Base-by-base conservation (phyloP, 2,888 invertebrate genomes). In the Ectemnius continuus region DNA sequence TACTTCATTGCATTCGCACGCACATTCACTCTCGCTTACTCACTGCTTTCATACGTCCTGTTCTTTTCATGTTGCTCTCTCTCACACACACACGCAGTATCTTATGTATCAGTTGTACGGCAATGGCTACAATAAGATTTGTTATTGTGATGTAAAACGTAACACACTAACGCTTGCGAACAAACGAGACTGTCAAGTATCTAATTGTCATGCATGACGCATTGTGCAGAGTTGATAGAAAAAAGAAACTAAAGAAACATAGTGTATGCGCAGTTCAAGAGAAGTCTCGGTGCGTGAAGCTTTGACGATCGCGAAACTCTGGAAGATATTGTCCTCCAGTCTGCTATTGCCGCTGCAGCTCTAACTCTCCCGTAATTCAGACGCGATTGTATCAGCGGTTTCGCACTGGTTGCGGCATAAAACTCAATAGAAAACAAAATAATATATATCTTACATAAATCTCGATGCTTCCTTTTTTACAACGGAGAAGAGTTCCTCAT, bases 101-200 rank as follows among this genome's bases (percentile, higher is more conserved):
- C 58, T 59, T 67, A 69, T 61, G 28, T 70, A 56, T 73, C 65
- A 72, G 75, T 66, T 60, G 78, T 85, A 80, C 79, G 77, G 75
- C 79, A 82, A 83, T 79, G 78, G 82, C 83, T 85, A 84, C 81
- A 75, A 85, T 85, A 84, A 81, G 85, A 81, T 82, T 82, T 85
- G 77, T 83, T 80, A 83, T 77, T 83, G 87, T 86, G 85, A 88
- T 88, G 87, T 86, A 79, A 87, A 85, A 86, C 76, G 74, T 80
- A 84, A 83, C 73, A 79, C 79, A 73, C 62, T 66, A 70, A 78
- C 74, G 71, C 58, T 70, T 73, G 80, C 78, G 66, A 76, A 81
- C 74, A 80, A 81, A 82, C 80, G 78, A 78, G 73, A 78, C 76
- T 57, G 75, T 81, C 70, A 67, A 69, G 76, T 77, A 76, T 68